These are phyloP conservation scores for Prietella phreatophila DNA, from an alignment of 2,113 vertebrate species.

Conservation along the genomic window DNA sequence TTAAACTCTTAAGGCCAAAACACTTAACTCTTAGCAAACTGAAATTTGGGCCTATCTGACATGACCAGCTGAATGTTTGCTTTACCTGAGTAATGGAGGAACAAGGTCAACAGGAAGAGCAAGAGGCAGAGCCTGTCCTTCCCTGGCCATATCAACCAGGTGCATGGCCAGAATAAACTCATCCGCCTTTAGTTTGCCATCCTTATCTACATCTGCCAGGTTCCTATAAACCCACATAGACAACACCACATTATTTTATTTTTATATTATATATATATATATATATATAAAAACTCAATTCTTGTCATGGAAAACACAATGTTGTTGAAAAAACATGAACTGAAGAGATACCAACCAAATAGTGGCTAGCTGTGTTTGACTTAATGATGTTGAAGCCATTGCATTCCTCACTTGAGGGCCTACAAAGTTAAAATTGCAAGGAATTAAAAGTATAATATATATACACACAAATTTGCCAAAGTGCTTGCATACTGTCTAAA, in stretches of 20 bases:
- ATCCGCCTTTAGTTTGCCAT: slow-evolving; percentile 92
- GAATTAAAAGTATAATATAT: not conserved
- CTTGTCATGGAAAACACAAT: not conserved
- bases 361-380: slow-evolving; percentile 91
- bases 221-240: slow-evolving; percentile 71
- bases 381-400: slow-evolving; percentile 89
- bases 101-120: slow-evolving; percentile 85
- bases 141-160: slow-evolving; percentile 88
- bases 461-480: not conserved
- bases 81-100: slow-evolving; percentile 84
- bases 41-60: not conserved
- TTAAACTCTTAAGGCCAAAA: not conserved
- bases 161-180: slow-evolving; percentile 98
- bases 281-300: not conserved
- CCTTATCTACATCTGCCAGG: slow-evolving; percentile 88
- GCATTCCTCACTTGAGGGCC: slow-evolving; percentile 92
- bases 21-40: not conserved
- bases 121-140: slow-evolving; percentile 83
- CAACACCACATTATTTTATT: not conserved
- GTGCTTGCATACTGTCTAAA: not conserved
- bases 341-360: slow-evolving; percentile 85
- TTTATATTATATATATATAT: too few species aligned
- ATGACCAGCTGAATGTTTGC: not conserved
- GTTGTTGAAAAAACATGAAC: not conserved
- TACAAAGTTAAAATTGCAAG: slow-evolving; percentile 52